phyloP scores from a whole-genome alignment of 2,797 vertebrate species.

The Avahi laniger region DNA sequence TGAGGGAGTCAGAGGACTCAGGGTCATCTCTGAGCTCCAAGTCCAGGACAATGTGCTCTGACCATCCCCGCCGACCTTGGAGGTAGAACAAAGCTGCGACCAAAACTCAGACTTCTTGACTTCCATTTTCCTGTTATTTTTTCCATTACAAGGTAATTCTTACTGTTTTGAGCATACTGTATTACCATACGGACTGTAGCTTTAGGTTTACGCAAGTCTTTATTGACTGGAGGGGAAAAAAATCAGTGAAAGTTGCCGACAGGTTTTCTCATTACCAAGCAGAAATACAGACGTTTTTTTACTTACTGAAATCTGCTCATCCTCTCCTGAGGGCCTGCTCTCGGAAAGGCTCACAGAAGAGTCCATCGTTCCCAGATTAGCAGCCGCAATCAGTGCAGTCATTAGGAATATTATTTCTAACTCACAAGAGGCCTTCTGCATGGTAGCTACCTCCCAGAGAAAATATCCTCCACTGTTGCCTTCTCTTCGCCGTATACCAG shows the following conservation, averaged over 20 bases:
- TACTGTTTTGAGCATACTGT: neutral
- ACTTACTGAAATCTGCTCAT: neutral
- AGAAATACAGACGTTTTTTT: neutral
- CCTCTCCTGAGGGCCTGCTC: neutral
- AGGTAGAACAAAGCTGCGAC: accelerated
- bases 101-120: accelerated
- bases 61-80: accelerated
- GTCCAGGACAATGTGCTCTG: accelerated
- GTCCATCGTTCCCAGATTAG: neutral
- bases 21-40: accelerated
- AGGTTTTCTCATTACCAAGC: neutral
- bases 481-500: neutral
- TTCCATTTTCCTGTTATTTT: accelerated
- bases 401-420: neutral
- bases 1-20: accelerated
- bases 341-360: neutral
- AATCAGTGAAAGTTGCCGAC: neutral
- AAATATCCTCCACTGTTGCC: accelerated
- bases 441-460: accelerated
- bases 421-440: neutral
- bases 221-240: neutral
- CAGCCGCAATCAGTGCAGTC: accelerated
- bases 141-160: neutral
- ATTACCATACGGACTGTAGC: accelerated
- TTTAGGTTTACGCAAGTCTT: neutral